phyloP scores from a whole-genome alignment of 2,888 invertebrate species.

The Drosophila lacicola region DNA sequence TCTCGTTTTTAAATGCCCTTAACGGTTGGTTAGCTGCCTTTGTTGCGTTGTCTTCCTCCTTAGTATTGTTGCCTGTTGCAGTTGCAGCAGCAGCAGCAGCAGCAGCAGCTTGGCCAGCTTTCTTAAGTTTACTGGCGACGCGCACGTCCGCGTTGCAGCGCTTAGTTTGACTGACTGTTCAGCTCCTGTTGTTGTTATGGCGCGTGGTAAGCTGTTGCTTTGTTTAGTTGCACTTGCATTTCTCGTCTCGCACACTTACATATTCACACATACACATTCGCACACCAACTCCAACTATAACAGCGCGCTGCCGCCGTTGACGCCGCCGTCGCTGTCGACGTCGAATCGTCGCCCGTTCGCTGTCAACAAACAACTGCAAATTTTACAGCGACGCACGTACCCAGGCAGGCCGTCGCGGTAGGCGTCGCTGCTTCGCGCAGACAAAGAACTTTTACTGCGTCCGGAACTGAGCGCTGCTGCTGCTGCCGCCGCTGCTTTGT shows the following conservation, averaged over 20 bases:
- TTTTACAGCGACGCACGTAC: slow-evolving; percentile 42
- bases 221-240: slow-evolving; percentile 63
- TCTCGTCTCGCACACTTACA: slow-evolving; percentile 27
- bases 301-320: slow-evolving; percentile 15
- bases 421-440: slow-evolving; percentile 41
- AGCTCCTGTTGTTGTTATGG: slow-evolving; percentile 55
- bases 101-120: slow-evolving; percentile 25
- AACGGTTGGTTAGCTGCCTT: slow-evolving; percentile 7
- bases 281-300: slow-evolving; percentile 53
- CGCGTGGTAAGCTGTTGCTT: slow-evolving; percentile 63
- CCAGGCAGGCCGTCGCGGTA: slow-evolving; percentile 7
- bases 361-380: slow-evolving; percentile 57
- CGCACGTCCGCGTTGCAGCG: slow-evolving; percentile 61
- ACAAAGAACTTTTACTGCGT: slow-evolving; percentile 62
- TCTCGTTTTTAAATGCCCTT: background rate
- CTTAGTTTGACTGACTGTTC: slow-evolving; percentile 64
- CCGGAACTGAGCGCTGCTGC: slow-evolving; percentile 39
- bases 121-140: slow-evolving; percentile 32
- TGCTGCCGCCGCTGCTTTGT: slow-evolving; percentile 39
- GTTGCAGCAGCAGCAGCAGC: slow-evolving; percentile 11
- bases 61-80: slow-evolving; percentile 21
- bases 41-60: slow-evolving; percentile 11
- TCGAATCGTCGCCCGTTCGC: slow-evolving; percentile 19
- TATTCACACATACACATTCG: slow-evolving; percentile 6
- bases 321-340: slow-evolving; percentile 21